Conservation (phyloP, 1,140 invertebrate species). For the Drosophila pruinosa region DNA sequence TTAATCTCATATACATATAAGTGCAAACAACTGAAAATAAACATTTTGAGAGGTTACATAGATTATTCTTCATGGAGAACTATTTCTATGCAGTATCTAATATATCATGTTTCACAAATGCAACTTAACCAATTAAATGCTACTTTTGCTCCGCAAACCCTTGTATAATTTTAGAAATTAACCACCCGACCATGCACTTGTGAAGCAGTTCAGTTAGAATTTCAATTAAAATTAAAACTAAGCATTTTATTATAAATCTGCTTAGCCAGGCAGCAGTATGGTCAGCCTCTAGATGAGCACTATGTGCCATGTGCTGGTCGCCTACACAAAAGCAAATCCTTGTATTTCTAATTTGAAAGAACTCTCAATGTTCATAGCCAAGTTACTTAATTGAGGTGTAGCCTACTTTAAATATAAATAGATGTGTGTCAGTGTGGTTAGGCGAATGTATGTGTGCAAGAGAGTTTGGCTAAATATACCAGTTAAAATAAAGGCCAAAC, state of each 20-base stretch:
- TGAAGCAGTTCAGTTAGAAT: not conserved
- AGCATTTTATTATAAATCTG: constrained; percentile 14
- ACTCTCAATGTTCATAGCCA: constrained; percentile 20
- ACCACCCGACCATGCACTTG: not conserved
- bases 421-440: constrained; percentile 1
- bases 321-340: constrained; percentile 13
- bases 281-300: not conserved
- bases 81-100: too few species aligned
- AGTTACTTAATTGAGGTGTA: constrained; percentile 26
- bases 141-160: not conserved
- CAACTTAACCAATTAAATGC: too few species aligned
- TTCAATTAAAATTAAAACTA: constrained; percentile 16
- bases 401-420: constrained; percentile 34
- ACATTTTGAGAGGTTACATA: too few species aligned
- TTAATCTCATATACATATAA: too few species aligned
- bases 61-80: too few species aligned
- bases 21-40: too few species aligned
- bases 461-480: constrained; percentile 21
- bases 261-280: not conserved
- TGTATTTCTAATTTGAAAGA: constrained; percentile 22
- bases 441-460: not conserved
- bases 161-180: not conserved
- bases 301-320: not conserved
- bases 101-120: too few species aligned
- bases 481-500: constrained; percentile 44